Percentiles rank a stretch among this genome's conserved stretches.
Evolutionary conservation across 2,113 vertebrate genomes (phyloP).

Genomic region (Spea multiplicata): DNA sequence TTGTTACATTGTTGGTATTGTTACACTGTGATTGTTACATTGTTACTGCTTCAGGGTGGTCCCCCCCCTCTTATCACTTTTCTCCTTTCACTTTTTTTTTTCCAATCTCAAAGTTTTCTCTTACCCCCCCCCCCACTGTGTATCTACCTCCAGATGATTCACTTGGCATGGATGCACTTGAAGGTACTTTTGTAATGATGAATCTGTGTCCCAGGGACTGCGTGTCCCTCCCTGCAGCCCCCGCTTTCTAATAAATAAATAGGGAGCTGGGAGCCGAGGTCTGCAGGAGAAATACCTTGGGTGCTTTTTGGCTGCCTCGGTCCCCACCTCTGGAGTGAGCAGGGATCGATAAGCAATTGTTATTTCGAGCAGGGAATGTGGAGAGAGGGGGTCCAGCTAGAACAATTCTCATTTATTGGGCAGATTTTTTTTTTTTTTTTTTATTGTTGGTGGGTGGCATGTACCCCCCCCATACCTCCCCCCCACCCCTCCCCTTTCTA

Average conservation of each 20-base stretch:
- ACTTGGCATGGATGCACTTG: conserved; percentile 3
- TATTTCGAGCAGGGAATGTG: conserved; percentile 86
- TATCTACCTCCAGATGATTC: conserved; percentile 3
- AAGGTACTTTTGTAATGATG: conserved; percentile 35
- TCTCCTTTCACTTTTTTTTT: too few species aligned
- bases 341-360: conserved; percentile 90
- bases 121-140: conserved; percentile 1
- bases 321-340: conserved; percentile 80
- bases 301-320: conserved; percentile 79
- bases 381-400: conserved; percentile 75
- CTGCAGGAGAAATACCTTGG: conserved; percentile 54
- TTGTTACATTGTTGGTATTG: not conserved
- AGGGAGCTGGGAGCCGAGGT: conserved; percentile 54
- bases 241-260: conserved; percentile 8
- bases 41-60: not conserved
- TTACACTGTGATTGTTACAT: not conserved
- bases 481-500: conserved; percentile 48
- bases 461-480: conserved; percentile 65
- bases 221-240: not conserved
- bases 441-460: conserved; percentile 34
- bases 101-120: too few species aligned
- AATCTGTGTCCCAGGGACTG: conserved; percentile 39
- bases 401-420: conserved; percentile 81
- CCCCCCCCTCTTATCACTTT: not conserved
- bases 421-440: conserved; percentile 76